Evolutionary conservation across 2,888 invertebrate species (phyloP).

Genomic region (Mythimna lalbum): DNA sequence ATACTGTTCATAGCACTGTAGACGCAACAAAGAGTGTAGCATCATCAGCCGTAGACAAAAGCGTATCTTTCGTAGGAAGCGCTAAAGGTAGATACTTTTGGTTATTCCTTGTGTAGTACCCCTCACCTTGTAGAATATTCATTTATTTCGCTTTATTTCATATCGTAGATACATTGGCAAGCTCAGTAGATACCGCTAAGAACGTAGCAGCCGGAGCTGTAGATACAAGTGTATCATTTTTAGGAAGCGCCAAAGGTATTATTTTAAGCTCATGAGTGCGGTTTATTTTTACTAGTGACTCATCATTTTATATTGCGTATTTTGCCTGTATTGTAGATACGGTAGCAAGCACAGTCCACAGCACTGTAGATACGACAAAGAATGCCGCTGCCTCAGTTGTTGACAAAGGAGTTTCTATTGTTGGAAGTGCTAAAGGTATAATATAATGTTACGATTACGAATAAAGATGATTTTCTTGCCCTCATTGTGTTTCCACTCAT

Average conservation of each 20-base stretch:
- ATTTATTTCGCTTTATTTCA: constrained; percentile 41
- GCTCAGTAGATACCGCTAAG: constrained; percentile 77
- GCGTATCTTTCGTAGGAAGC: constrained; percentile 69
- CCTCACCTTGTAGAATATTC: constrained; percentile 18
- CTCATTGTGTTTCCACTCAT: constrained; percentile 48
- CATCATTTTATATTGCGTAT: constrained; percentile 38
- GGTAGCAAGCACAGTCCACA: constrained; percentile 74
- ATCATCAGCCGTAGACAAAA: constrained; percentile 74
- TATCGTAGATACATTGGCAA: constrained; percentile 74
- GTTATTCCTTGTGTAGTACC: not conserved
- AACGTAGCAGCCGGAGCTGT: constrained; percentile 70
- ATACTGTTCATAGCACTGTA: constrained; percentile 74
- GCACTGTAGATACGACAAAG: constrained; percentile 77
- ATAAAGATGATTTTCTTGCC: constrained; percentile 42
- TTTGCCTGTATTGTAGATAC: constrained; percentile 74
- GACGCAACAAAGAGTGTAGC: constrained; percentile 78
- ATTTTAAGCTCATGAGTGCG: constrained; percentile 21
- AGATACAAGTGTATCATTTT: constrained; percentile 73
- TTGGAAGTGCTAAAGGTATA: constrained; percentile 77
- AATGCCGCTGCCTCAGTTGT: constrained; percentile 72
- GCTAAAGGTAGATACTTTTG: constrained; percentile 72
- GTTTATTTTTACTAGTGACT: constrained; percentile 26
- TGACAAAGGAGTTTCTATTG: constrained; percentile 73
- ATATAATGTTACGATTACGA: constrained; percentile 17
- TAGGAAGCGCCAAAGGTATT: constrained; percentile 77